Base-by-base conservation (phyloP, 2,113 vertebrate genomes). In the Prunella fulvescens region DNA sequence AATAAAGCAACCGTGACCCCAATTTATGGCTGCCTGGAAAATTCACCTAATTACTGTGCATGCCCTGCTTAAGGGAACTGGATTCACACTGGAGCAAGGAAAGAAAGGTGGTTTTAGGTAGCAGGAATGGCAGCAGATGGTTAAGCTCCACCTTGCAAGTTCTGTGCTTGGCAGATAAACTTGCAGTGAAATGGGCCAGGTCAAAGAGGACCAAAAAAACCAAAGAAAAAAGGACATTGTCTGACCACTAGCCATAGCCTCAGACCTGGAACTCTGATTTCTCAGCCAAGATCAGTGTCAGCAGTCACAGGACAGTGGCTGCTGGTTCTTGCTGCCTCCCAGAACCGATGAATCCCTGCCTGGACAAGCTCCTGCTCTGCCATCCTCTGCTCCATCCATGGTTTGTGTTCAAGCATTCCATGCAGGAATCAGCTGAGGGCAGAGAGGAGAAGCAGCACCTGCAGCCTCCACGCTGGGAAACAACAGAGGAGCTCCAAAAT, bases 401-500 rank as follows among this genome's bases (percentile, higher is more conserved):
- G 22, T 37, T 29, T 70, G 5, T 7, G 39, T 4, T 31, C 35
- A 70, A 85, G 50, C 8, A n/a, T 25, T 76, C 65, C 31, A 42
- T 12, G 66, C 81, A 95, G 66, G 33, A 60, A 85, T 51, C 48
- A 39, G 70, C 53, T 37, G 70, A 87, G 23, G 1, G 19, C n/a
- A 62, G 56, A 7, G 8, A 53, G 47, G 7, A 61, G n/a, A 45
- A 61, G 64, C 73, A 87, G 84, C 47, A 87, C 48, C 84, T 79
- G 56, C 64, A 78, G 54, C 64, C 73, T 78, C 84, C 64, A 53
- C 29, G 0, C 14, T 91, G 95, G 78, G 88, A 44, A 81, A 82
- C 3, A 17, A 45, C 57, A 90, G 2, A 12, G 47, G 81, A 78
- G 85, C 29, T 92, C 95, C 92, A 95, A 96, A 96, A 96, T 90